Evolutionary conservation across 2,888 invertebrate species (phyloP), one percentile per base, ranked within the genome.

Genomic region (Drosophila koepferae): DNA sequence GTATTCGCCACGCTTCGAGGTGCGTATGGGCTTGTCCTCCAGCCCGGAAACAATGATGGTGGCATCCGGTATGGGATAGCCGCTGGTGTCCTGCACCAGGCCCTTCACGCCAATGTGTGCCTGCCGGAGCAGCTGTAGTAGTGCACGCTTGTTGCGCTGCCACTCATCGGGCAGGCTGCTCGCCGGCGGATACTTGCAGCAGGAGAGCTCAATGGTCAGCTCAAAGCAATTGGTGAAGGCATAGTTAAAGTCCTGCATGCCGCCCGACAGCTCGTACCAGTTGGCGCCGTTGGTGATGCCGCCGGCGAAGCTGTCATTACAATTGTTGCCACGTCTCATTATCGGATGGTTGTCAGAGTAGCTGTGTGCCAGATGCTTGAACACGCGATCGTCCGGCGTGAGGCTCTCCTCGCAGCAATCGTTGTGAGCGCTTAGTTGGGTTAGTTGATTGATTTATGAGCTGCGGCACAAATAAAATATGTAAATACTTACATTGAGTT

Each of bases 161-260:
- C 99, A 99, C 93, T 97, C 97, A 3, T 93, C 91, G 0, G 96
- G 94, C 86, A 99, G 93, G n/a, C 95, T 94, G 0, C 93, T 92
- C 0, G 96, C 96, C 0, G 90, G 74, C 0, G 99, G 99, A 92
- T 95, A 99, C 93, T 99, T 99, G 94, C 97, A 97, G 94, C 99
- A 99, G 49, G 98, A 98, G 87, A 99, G 93, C 92, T 99, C 99
- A 88, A 99, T 95, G 0, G 99, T 99, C 66, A 99, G 96, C 92
- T 99, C 99, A 92, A 98, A 98, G 92, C 98, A 98, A 93, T 99
- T 99, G 3, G 98, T 98, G 91, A 97, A 95, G 5, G 97, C 95
- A 93, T 99, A 99, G 94, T 99, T 99, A 94, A 97, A 99, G 93
- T 99, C 99, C 94, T 97, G 97, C 99, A 99, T 99, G 49, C 99